Evolutionary conservation across 92 coral and sea anemone genomes (phyloP).

Genomic region (Ricordea florida): DNA sequence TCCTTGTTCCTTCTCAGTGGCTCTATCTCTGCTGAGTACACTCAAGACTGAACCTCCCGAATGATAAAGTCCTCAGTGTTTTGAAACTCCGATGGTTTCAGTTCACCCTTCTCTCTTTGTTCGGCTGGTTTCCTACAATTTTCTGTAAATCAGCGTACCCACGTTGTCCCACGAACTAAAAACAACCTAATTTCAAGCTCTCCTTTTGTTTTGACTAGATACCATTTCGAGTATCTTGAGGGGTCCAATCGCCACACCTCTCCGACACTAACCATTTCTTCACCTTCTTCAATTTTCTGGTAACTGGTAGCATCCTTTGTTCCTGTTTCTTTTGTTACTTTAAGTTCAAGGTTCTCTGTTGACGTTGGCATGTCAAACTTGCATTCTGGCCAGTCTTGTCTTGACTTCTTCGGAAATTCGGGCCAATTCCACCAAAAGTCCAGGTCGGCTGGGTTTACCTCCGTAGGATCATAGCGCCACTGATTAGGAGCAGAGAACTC

Average conservation of each 20-base stretch:
- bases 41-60: constrained; percentile 8
- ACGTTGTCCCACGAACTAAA: constrained; percentile 39
- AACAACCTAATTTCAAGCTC: constrained; percentile 19
- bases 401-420: not conserved
- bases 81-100: constrained; percentile 15
- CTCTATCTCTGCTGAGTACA: constrained; percentile 13
- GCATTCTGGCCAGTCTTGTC: not conserved
- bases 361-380: constrained; percentile 1
- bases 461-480: constrained; percentile 28
- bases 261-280: too few species aligned
- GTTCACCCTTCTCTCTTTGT: constrained; percentile 12
- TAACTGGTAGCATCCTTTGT: not conserved
- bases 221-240: constrained; percentile 33
- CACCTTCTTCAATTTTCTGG: not conserved
- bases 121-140: constrained; percentile 14
- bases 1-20: too few species aligned
- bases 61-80: constrained; percentile 16
- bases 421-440: constrained; percentile 40
- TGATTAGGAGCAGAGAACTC: constrained; percentile 13
- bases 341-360: not conserved
- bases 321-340: not conserved
- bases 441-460: constrained; percentile 28
- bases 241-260: constrained; percentile 13
- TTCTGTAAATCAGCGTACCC: constrained; percentile 38
- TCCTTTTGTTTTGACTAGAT: not conserved